Base-by-base conservation (phyloP, 2,888 invertebrate species). In the Deilephila porcellus region DNA sequence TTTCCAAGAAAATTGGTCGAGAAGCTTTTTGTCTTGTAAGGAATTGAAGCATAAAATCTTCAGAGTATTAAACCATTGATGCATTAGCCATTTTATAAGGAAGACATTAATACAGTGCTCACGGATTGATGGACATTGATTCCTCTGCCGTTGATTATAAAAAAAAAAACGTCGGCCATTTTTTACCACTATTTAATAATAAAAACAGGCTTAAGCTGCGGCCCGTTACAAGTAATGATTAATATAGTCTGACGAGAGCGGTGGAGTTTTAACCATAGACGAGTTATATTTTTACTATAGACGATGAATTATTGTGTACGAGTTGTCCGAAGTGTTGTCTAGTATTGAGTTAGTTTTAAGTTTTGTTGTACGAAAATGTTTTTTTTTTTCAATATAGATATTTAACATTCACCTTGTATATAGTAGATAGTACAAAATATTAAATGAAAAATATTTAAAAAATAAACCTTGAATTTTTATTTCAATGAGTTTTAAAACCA, bases 361-460 rank as follows among this genome's bases (percentile, higher is more conserved):
- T 91, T 91, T 45, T 92, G 90, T 93, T 92, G 90, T 90, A 91
- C 80, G 85, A 86, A 86, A 83, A 78, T 78, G 77, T 25, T 59
- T 73, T 74, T 80, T 84, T 88, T 86, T 89, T 86, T 91, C 91
- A 90, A 87, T 89, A 88, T 89, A 92, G 88, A 93, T 92, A 91
- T 92, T 89, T 91, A 91, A 90, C 86, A 88, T 90, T 90, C 92
- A 91, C 90, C 80, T 81, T 94, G 93, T 93, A 93, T 89, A 94
- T 93, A 93, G 89, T 93, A 93, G 93, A 93, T 94, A 93, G 93
- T 93, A 94, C 92, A 93, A 93, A 93, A 91, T 92, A 93, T 92
- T 91, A 92, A 93, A 93, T 87, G 87, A 90, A 91, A 90, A 90
- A 85, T 85, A 86, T 88, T 89, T 82, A 84, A 90, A 87, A 86